phyloP scores from a whole-genome alignment of 1,140 invertebrate genomes.

The Sitophilus oryzae region DNA sequence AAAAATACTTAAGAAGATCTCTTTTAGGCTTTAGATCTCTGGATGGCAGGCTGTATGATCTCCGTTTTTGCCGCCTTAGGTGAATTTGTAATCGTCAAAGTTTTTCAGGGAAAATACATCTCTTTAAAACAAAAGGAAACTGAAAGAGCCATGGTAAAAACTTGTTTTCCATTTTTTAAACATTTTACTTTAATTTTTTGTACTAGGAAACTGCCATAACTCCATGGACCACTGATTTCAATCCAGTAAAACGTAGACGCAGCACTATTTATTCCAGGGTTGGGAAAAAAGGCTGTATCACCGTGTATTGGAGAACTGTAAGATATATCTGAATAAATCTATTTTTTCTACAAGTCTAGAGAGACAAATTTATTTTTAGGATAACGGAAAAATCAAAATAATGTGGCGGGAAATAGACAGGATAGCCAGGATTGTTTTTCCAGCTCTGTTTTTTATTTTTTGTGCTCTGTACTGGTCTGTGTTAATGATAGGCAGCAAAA shows the following conservation, averaged over 20 bases:
- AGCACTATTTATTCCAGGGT: conserved; percentile 4
- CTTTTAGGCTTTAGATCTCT: conserved; percentile 70
- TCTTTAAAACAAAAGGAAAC: conserved; percentile 42
- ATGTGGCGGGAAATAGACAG: conserved; percentile 64
- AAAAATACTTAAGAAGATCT: background rate
- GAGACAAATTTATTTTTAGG: conserved; percentile 29
- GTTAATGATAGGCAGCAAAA: conserved; percentile 54
- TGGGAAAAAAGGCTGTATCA: conserved; percentile 13
- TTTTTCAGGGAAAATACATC: conserved; percentile 66
- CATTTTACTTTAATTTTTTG: background rate
- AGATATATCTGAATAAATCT: background rate
- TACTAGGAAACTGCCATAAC: conserved; percentile 31
- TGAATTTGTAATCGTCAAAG: conserved; percentile 81
- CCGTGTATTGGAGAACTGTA: conserved; percentile 36
- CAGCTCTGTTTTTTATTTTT: conserved; percentile 66
- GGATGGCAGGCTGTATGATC: conserved; percentile 83
- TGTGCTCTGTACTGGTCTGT: conserved; percentile 71
- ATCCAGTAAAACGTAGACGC: background rate
- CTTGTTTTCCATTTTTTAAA: background rate
- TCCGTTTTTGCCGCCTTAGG: conserved; percentile 78
- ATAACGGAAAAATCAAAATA: conserved; percentile 58
- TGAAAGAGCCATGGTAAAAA: conserved; percentile 52
- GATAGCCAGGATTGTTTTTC: conserved; percentile 63
- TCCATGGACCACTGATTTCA: conserved; percentile 25
- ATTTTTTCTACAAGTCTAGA: background rate